phyloP scores from a whole-genome alignment of 2,113 vertebrate genomes.

The Rhombomys opimus region DNA sequence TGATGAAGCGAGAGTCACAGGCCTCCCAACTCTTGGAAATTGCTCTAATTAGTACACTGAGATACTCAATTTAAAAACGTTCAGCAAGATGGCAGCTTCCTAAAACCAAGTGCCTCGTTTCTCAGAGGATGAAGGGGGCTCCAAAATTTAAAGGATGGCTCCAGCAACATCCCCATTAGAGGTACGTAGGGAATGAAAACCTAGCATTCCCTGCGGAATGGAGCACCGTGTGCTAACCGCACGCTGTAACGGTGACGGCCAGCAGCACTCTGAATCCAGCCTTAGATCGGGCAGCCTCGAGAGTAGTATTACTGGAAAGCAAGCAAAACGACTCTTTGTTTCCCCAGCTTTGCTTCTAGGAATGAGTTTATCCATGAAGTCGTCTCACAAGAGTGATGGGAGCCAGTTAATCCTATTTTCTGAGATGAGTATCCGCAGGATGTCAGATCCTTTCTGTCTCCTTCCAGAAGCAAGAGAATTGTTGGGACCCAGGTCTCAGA shows the following conservation, averaged over 20 bases:
- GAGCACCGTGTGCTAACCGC: not conserved
- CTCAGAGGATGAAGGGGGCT: not conserved
- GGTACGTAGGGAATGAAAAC: not conserved
- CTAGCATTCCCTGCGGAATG: not conserved
- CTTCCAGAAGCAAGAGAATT: not conserved
- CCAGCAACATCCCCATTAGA: not conserved
- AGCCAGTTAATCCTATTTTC: not conserved
- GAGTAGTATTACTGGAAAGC: not conserved
- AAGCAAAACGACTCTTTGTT: not conserved
- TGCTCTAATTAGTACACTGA: conserved; percentile 12
- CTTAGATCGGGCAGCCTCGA: not conserved
- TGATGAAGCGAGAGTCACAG: conserved; percentile 50
- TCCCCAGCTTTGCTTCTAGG: conserved; percentile 11
- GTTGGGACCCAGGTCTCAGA: not conserved
- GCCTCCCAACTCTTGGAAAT: conserved; percentile 7
- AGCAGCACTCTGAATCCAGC: not conserved
- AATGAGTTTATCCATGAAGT: not conserved
- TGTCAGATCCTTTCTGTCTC: not conserved
- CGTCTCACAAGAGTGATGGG: not conserved
- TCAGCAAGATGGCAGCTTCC: not conserved
- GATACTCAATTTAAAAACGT: conserved; percentile 10
- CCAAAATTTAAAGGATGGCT: not conserved
- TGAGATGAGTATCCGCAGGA: not conserved
- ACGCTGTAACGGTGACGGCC: not conserved
- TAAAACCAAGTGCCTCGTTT: not conserved